Evolutionary conservation across 1,140 invertebrate genomes (phyloP), one percentile per base, ranked within the genome.

Genomic region (Hetaerina americana): DNA sequence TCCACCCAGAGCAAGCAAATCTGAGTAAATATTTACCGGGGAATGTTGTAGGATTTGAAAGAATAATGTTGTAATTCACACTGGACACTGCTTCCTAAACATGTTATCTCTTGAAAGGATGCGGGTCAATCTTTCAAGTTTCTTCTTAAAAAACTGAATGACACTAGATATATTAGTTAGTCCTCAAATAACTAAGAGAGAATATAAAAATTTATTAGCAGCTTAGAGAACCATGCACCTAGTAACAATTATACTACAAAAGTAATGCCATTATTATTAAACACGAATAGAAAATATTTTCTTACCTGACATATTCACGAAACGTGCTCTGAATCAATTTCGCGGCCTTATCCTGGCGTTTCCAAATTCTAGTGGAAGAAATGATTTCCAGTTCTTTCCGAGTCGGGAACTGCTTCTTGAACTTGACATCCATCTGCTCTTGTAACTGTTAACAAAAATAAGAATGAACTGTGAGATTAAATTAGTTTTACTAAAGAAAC

Each of bases 341-440:
- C 24, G 95, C 94, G 25, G 95, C 94, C 80, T 96, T 95, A 78
- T 97, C 95, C 82, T 97, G 92, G 74, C 95, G 88, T 82, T 97
- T 97, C 89, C 94, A 95, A 82, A 95, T 91, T 79, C 95, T 88
- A 24, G 95, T 97, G 31, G 94, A 96, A 74, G 94, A 96, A 74
- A 95, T 92, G 79, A 96, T 94, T 81, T 94, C 92, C 74, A 96
- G 86, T 80, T 95, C 92, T 79, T 96, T 95, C 70, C 95, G 85
- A 1, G 93, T 96, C 31, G 96, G 95, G 82, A 97, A 98, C 80
- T 95, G 92, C 80, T 96, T 95, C 81, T 95, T 94, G 81, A 97
- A 98, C 82, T 96, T 96, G 72, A 92, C 89, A 81, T 96, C 93
- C 92, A 97, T 96, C 83, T 97, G 94, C 77, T 92, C 90, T 80